Evolutionary conservation across 2,888 invertebrate species (phyloP), one percentile per base, ranked within the genome.

Genomic region (Dermolepida albohirtum): DNA sequence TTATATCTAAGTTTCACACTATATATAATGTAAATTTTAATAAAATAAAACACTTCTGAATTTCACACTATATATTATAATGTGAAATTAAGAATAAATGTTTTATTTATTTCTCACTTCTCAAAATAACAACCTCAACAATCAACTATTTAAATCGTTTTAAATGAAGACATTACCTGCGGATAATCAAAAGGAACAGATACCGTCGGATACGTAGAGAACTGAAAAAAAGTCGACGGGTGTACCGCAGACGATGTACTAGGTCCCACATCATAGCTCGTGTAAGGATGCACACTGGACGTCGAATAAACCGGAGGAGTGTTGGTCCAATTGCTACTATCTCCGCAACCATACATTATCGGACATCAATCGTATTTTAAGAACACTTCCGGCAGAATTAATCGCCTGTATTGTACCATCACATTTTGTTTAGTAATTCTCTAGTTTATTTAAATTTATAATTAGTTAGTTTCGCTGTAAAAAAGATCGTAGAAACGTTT

Each of bases 141-240:
- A n/a, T n/a, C n/a, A n/a, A n/a, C n/a, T 47, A 47, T 14, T n/a
- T 47, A 17, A 47, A 14, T 17, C 47, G 4, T 29, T 29, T 29
- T 29, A 29, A 29, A 29, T 10, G 16, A 47, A 47, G 47, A 14
- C 47, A 43, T 66, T 79, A 80, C 80, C 78, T 79, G 80, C 39
- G 76, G 79, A 73, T 81, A 81, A 71, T 81, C 81, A 67, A 80
- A 81, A 0, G 80, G 78, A 67, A 80, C 75, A 62, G 78, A 78
- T 72, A 79, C 77, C 17, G 74, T 67, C 5, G 78, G 74, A 68
- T 79, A 80, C 1, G 76, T 74, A 8, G 78, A 74, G 73, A 80
- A 80, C 68, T 78, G 79, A 72, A 80, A 80, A 74, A 79, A 75
- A 34, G 74, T 71, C 43, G 77, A 59, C 14, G 66, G 64, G 40